These are phyloP conservation scores for Dreissena rostriformis DNA, from an alignment of 1,140 invertebrate genomes.

Conservation along the genomic window DNA sequence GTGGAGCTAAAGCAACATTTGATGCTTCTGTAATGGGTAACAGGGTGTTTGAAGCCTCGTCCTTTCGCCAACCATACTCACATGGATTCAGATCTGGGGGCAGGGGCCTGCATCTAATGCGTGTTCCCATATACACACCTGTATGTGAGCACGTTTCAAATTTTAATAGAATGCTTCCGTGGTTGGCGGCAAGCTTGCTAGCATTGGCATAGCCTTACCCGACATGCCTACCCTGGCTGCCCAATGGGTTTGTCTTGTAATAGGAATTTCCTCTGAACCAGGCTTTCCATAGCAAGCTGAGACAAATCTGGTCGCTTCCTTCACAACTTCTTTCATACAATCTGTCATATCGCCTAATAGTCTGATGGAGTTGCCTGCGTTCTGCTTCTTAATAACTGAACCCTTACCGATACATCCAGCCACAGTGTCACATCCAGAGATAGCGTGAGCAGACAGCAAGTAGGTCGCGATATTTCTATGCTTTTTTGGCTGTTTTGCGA, in stretches of 20 bases:
- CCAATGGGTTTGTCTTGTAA: background rate
- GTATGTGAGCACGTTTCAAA: background rate
- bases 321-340: background rate
- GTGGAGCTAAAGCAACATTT: too few species aligned
- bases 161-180: background rate
- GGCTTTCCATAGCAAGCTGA: too few species aligned
- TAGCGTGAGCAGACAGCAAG: too few species aligned
- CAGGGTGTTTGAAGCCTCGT: too few species aligned
- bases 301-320: background rate
- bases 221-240: background rate
- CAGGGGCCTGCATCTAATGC: background rate
- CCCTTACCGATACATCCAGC: too few species aligned
- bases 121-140: background rate
- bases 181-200: background rate
- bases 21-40: background rate
- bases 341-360: too few species aligned
- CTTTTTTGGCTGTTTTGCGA: too few species aligned
- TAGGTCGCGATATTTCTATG: too few species aligned
- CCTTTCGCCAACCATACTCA: too few species aligned
- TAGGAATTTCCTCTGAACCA: background rate
- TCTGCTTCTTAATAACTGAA: too few species aligned
- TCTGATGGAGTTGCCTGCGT: too few species aligned
- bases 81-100: background rate
- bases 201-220: background rate
- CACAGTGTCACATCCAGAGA: too few species aligned